Base-by-base conservation (phyloP, 1,140 invertebrate genomes). In the Formica selysi region DNA sequence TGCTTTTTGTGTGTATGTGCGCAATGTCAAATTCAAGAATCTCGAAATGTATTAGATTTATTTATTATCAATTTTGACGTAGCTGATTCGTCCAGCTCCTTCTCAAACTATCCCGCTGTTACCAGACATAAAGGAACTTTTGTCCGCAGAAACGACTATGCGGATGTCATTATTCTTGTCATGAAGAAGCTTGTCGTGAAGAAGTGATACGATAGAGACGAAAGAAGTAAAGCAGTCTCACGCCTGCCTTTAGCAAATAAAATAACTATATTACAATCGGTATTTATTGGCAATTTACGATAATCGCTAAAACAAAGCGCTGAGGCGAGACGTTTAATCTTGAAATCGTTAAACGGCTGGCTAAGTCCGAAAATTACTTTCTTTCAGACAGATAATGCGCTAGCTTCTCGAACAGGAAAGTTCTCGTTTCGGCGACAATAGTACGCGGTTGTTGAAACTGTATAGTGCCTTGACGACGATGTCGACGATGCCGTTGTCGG, bases 301-400 rank as follows among this genome's bases (percentile, higher is more conserved):
- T 83, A 83, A 61, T 83, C 4, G 38, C 38, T 29, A 44, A 83
- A 74, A 61, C 51, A 74, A 81, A 71, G 54, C 48, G n/a, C n/a
- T 3, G 19, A 19, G 38, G 3, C n/a, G 64, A 38, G 8, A 73
- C 3, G 38, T 65, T 87, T 73, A 87, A 87, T 87, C 32, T 38
- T 4, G 13, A 38, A n/a, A 62, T 83, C 54, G 41, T 83, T 83
- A 83, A 74, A 74, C 19, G 68, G 65, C 76, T 85, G 79, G 83
- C 73, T 86, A 59, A 87, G 81, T 78, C 29, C 62, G 87, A 83
- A 92, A 90, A 90, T 86, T 91, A 88, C 76, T 87, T 87, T 76
- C 85, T 57, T 89, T 88, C 61, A 61, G 57, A 61, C 64, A 62
- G 87, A 91, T 88, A 90, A 90, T 73, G 87, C 76, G 51, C 26